Percentiles rank a stretch among this genome's conserved stretches.
These are phyloP conservation scores for Drosophila mulleri DNA, from an alignment of 2,888 invertebrate genomes.

Conservation along the genomic window DNA sequence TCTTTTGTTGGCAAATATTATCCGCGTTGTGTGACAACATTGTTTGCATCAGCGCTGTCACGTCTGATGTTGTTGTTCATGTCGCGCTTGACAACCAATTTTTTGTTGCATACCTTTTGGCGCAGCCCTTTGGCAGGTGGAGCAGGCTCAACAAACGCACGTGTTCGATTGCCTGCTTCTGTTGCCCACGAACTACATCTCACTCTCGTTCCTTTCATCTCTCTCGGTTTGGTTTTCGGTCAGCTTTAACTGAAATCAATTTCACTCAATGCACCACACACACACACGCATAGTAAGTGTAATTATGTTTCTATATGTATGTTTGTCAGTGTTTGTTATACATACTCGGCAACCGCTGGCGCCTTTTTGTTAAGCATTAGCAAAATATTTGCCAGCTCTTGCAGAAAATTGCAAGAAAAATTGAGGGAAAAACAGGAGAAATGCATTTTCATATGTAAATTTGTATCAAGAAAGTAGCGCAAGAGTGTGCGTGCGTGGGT, in stretches of 20 bases:
- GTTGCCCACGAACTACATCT: neutral
- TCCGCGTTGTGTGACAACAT: constrained; percentile 33
- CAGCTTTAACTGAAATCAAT: constrained; percentile 59
- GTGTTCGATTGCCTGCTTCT: constrained; percentile 27
- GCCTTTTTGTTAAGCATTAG: constrained; percentile 46
- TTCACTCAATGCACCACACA: constrained; percentile 49
- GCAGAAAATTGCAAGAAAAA: constrained; percentile 46
- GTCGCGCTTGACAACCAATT: constrained; percentile 20
- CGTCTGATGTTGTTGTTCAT: constrained; percentile 2
- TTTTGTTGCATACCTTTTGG: constrained; percentile 44
- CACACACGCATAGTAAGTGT: constrained; percentile 3
- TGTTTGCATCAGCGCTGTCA: constrained; percentile 30
- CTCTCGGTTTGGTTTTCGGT: constrained; percentile 12
- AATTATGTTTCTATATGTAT: constrained; percentile 20
- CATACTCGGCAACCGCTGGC: constrained; percentile 5
- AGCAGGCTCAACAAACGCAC: constrained; percentile 6
- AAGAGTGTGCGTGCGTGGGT: constrained; percentile 9
- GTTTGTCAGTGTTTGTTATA: constrained; percentile 15
- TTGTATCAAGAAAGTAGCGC: constrained; percentile 26
- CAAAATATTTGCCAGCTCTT: constrained; percentile 64
- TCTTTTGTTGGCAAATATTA: constrained; percentile 50
- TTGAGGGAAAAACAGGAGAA: constrained; percentile 13
- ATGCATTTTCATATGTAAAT: constrained; percentile 63
- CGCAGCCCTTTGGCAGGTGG: constrained; percentile 1
- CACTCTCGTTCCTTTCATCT: too few species aligned